phyloP scores from a whole-genome alignment of 1,140 invertebrate genomes.

The Pseudomyrmex pallidus region DNA sequence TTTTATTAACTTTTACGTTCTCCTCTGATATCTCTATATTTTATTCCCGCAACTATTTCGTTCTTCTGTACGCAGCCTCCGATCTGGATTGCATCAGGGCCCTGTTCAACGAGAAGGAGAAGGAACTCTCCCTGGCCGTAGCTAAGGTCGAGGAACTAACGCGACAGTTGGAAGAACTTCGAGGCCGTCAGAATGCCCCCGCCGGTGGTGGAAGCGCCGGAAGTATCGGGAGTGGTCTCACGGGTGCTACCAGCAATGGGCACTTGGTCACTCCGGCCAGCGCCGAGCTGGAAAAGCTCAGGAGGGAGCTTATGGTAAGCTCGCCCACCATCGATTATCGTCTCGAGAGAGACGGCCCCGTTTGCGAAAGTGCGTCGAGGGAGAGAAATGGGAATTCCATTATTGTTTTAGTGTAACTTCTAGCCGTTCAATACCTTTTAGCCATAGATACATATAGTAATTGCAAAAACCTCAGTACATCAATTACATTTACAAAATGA shows the following conservation, averaged over 20 bases:
- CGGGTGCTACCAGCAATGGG: constrained; percentile 78
- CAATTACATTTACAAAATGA: neutral
- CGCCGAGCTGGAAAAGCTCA: constrained; percentile 95
- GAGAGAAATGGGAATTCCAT: neutral
- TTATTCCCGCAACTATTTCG: constrained; percentile 3
- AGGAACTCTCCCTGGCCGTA: constrained; percentile 97
- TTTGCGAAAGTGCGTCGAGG: neutral
- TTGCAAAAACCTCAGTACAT: neutral
- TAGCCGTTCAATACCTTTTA: constrained; percentile 2
- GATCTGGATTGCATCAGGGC: constrained; percentile 98
- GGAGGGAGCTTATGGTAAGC: constrained; percentile 94
- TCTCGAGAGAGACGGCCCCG: constrained; percentile 7
- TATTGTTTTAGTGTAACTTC: neutral
- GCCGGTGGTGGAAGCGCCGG: constrained; percentile 80
- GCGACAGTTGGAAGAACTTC: constrained; percentile 95
- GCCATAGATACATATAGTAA: neutral
- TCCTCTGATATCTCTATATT: neutral
- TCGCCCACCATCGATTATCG: constrained; percentile 34
- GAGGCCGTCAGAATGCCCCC: constrained; percentile 87
- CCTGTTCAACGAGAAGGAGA: constrained; percentile 98
- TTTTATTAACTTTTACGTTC: neutral
- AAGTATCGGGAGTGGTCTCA: constrained; percentile 80
- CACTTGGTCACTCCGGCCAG: constrained; percentile 89
- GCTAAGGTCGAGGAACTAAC: constrained; percentile 98
- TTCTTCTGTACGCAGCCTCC: constrained; percentile 88